Percentiles rank a stretch among this genome's conserved stretches.
Conservation (phyloP, 2,113 vertebrate genomes). For the Pollimyrus isidori region DNA sequence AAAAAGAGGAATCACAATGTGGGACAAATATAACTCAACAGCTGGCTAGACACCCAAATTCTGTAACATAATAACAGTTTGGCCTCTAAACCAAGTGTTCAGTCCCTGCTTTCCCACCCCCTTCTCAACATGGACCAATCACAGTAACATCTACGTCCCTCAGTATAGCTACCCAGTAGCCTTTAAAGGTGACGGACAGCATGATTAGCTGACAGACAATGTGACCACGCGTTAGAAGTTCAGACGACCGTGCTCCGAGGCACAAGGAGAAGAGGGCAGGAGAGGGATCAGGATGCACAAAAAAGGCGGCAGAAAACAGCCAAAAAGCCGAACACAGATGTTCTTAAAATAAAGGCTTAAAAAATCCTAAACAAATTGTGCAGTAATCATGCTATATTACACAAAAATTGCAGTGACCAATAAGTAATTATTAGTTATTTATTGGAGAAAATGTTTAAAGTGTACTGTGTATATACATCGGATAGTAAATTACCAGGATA, state of each 20-base stretch:
- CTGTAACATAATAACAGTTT: constrained; percentile 4
- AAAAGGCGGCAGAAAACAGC: not conserved
- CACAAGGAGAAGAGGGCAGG: not conserved
- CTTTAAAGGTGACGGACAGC: not conserved
- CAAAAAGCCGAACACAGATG: not conserved
- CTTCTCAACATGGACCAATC: not conserved
- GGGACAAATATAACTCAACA: not conserved
- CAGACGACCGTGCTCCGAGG: not conserved
- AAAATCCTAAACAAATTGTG: not conserved
- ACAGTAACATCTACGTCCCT: constrained; percentile 12
- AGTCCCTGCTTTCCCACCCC: not conserved
- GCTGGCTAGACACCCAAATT: not conserved
- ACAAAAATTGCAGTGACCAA: not conserved
- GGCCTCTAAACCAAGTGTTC: not conserved
- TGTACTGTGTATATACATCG: not conserved
- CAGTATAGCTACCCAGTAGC: not conserved
- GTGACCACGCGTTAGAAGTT: not conserved
- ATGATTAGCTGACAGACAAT: constrained; percentile 6
- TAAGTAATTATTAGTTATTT: not conserved
- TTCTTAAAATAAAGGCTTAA: not conserved
- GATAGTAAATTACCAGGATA: not conserved
- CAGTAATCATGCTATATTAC: not conserved
- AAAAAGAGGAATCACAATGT: not conserved
- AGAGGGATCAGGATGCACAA: not conserved
- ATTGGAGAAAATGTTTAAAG: not conserved